Evolutionary conservation across 2,797 vertebrate genomes (phyloP), one percentile per base, ranked within the genome.

Genomic region (Phyllotis vaccarum): DNA sequence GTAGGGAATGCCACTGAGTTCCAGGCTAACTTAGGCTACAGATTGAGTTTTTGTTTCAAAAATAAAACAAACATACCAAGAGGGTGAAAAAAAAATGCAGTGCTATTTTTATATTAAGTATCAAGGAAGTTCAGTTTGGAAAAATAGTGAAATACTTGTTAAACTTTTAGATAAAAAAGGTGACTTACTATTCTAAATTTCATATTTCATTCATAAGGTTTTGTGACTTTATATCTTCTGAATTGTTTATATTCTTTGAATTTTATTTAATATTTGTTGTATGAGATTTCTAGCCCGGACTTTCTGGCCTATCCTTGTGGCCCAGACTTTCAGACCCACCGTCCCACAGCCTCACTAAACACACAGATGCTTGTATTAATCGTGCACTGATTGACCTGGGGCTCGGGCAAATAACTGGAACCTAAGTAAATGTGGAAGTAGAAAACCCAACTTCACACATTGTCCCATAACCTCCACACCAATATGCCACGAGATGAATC

Each of bases 91-190:
- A 43, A 46, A 76, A 76, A 86, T 37, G 5, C 5, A 74, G 37
- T 58, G 37, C 24, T 2, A 3, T 68, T 56, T 90, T 86, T 95
- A 9, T 8, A 31, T 81, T n/a, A 91, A 56, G 56, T 93, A 85
- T 85, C 83, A 46, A 68, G 21, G 81, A 96, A 94, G 31, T 56
- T 46, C 24, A 49, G 6, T 81, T 93, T 94, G 34, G 29, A 40
- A 14, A 88, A 70, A 68, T 94, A 64, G 86, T 87, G 90, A 95
- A 96, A 78, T 94, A 49, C 85, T 94, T 93, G 74, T 91, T 72
- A 76, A 52, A 90, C 31, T 93, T 21, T 79, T 91, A 43, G 24
- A 37, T 95, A 40, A 92, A 93, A 91, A 89, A 58, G 11, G 14
- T 74, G 17, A 87, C 68, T 91, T 83, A 66, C 21, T 92, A 64